Evolutionary conservation across 2,113 vertebrate species (phyloP).

Genomic region (Sminthopsis crassicaudata): DNA sequence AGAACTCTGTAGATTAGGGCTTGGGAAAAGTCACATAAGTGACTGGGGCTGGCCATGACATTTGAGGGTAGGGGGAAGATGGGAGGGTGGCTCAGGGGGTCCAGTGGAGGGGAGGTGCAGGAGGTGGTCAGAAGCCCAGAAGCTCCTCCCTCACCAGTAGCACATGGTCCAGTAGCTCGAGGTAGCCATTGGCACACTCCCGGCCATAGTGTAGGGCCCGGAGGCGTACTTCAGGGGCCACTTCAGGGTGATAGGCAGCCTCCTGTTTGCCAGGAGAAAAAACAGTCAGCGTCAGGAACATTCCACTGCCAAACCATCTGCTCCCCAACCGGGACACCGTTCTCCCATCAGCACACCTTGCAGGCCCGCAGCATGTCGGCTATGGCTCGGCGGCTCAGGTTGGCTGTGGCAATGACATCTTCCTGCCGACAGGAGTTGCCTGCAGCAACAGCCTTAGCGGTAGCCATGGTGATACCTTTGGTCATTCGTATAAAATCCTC

Average conservation of each 20-base stretch:
- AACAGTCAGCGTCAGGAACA: neutral
- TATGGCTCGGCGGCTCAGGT: constrained; percentile 95
- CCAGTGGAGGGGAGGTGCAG: neutral
- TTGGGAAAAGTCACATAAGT: neutral
- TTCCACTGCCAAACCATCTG: neutral
- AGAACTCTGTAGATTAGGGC: neutral
- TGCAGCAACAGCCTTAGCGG: constrained; percentile 96
- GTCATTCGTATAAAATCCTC: constrained; percentile 99
- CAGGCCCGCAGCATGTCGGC: constrained; percentile 97
- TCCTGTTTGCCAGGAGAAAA: constrained; percentile 83
- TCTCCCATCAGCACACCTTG: constrained; percentile 87
- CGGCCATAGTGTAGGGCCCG: constrained; percentile 93
- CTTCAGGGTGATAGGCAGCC: constrained; percentile 96
- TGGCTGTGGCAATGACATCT: constrained; percentile 96
- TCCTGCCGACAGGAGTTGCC: constrained; percentile 98
- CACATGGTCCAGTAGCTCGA: constrained; percentile 96
- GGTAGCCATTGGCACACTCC: constrained; percentile 94
- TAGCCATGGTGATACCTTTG: constrained; percentile 98
- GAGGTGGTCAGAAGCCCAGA: neutral
- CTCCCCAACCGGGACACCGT: neutral
- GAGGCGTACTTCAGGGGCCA: constrained; percentile 90
- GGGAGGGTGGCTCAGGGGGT: no score
- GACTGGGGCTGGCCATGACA: neutral
- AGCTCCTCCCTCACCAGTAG: constrained; percentile 90
- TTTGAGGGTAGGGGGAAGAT: neutral